phyloP scores from a whole-genome alignment of 2,113 vertebrate genomes.

The Pica pica region DNA sequence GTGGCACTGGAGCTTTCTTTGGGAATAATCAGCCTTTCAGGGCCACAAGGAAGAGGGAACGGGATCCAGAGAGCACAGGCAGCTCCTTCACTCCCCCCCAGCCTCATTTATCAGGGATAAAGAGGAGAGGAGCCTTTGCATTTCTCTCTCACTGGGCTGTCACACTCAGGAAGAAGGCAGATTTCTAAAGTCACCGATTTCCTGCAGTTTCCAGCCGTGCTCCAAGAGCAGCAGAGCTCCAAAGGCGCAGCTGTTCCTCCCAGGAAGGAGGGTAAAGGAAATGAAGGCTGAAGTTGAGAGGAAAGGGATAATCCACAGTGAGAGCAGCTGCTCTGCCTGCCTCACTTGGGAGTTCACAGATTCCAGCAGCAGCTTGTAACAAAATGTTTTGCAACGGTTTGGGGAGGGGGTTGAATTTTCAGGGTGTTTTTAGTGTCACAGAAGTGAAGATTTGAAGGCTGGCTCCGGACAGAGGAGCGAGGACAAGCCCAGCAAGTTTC shows the following conservation, averaged over 20 bases:
- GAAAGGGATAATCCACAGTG: constrained; percentile 52
- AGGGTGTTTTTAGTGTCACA: background rate
- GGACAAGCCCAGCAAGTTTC: background rate
- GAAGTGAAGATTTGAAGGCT: background rate
- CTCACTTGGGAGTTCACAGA: background rate
- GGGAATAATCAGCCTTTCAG: background rate
- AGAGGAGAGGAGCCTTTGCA: background rate
- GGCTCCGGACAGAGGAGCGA: background rate
- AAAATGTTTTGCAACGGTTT: background rate
- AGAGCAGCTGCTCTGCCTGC: constrained; percentile 55
- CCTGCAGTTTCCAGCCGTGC: background rate
- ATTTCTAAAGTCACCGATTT: background rate
- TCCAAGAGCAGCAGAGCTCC: constrained; percentile 31
- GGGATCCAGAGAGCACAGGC: background rate
- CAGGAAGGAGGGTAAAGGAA: constrained; percentile 48
- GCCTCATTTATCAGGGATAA: background rate
- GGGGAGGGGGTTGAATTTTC: background rate
- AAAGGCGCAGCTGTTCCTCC: constrained; percentile 51
- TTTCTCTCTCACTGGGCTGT: background rate
- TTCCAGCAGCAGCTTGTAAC: constrained; percentile 35
- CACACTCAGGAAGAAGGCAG: constrained; percentile 21
- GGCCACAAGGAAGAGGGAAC: rapidly evolving
- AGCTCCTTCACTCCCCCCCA: background rate
- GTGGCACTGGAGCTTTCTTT: rapidly evolving
- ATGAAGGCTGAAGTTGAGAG: constrained; percentile 56